Conservation (phyloP, 1,140 invertebrate species). For the Doryteuthis pealeii region DNA sequence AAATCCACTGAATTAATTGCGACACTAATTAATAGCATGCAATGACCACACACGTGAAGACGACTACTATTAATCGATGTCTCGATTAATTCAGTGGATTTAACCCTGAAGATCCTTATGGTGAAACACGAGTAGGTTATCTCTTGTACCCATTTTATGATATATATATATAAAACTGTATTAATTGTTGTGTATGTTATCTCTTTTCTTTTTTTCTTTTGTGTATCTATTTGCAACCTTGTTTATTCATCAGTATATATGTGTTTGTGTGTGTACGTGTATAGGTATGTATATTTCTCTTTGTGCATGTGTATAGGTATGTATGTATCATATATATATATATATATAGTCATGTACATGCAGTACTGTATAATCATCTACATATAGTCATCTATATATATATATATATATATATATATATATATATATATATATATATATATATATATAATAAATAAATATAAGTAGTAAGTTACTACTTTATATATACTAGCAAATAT, state of each 20-base stretch:
- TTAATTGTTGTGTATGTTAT: no score
- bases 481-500: no score
- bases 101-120: no score
- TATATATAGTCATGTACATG: neutral
- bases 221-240: neutral
- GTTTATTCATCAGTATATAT: neutral
- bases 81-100: no score
- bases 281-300: neutral
- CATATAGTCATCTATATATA: neutral
- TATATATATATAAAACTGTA: no score
- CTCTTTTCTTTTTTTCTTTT: no score
- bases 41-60: no score
- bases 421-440: constrained; percentile 7
- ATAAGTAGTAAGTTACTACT: neutral
- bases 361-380: neutral
- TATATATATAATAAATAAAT: neutral
- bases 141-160: no score
- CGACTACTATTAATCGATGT: no score
- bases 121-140: no score
- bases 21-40: no score
- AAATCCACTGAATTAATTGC: no score
- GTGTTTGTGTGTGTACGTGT: neutral
- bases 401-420: constrained; percentile 6
- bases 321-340: neutral
- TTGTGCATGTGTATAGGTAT: neutral